These are phyloP conservation scores for Tenebrosternarchus preto DNA, from an alignment of 2,113 vertebrate species.

Conservation along the genomic window DNA sequence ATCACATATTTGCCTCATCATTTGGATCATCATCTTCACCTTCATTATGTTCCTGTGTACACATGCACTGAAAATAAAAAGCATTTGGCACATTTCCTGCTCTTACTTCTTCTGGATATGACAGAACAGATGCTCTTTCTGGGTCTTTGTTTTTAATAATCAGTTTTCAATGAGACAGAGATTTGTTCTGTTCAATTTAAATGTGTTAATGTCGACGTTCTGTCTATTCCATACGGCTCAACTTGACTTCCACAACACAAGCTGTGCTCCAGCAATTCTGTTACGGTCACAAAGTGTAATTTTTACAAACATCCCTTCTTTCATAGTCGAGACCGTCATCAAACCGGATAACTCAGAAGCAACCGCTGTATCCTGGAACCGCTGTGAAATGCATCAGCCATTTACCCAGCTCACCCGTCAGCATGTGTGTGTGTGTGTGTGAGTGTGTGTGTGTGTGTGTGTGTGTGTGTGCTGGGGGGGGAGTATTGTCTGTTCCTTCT, in stretches of 20 bases:
- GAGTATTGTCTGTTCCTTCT: constrained; percentile 29
- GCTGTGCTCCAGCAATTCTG: neutral
- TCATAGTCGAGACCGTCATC: neutral
- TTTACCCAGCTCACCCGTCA: neutral
- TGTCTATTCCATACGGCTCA: neutral
- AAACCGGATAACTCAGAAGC: neutral
- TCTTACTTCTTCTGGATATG: neutral
- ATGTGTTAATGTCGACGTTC: neutral
- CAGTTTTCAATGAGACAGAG: neutral
- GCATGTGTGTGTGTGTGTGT: too few relatives aligned
- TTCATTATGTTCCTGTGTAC: neutral
- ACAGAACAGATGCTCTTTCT: constrained; percentile 21
- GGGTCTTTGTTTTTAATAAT: neutral
- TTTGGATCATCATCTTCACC: constrained; percentile 9
- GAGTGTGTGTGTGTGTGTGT: too few relatives aligned
- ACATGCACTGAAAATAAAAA: neutral
- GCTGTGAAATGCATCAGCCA: neutral
- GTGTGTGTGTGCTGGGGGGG: constrained; percentile 1
- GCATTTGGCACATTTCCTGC: neutral
- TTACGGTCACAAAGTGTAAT: constrained; percentile 11
- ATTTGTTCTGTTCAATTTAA: neutral
- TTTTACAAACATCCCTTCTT: constrained; percentile 4
- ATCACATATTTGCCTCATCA: neutral
- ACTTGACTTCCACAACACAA: neutral
- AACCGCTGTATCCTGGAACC: neutral